Base-by-base conservation (phyloP, 2,888 invertebrate species). In the Nowickia ferox region DNA sequence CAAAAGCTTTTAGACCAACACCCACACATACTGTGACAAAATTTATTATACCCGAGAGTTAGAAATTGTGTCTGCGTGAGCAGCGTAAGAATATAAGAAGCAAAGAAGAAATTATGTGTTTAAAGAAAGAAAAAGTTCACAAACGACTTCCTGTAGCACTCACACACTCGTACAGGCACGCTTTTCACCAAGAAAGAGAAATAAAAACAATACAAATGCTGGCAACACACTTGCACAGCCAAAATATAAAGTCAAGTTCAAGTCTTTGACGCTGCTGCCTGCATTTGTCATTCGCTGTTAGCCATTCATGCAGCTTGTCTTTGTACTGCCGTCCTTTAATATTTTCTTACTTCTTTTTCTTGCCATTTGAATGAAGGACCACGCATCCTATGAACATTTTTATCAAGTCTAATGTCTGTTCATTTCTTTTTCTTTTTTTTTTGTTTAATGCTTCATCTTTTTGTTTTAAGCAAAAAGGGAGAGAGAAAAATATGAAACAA, bases 191-290 rank as follows among this genome's bases (percentile, higher is more conserved):
- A 38, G 11, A 63, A 9, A 6, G 9, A n/a, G 10, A 19, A 53
- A 51, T 6, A 61, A n/a, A 63, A 42, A 48, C 13, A 57, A 77
- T 40, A 40, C 38, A 68, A 30, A 61, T 74, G 13, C 57, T 30
- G 53, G 40, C 48, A 40, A 44, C n/a, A 69, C 19, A 72, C 51
- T 77, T 77, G 42, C 30, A 66, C 72, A 83, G 30, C 72, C 77
- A 72, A 78, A 83, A 83, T 83, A 30, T 83, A 77, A 83, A 83
- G 83, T 83, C 83, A 83, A 83, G 83, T 83, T 83, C 83, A 83
- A 83, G 83, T 78, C 19, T 77, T 78, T 83, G 55, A 44, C 65
- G 59, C 74, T 30, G 30, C 30, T 30, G 30, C 30, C 30, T 83
- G 83, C 77, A 69, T 53, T 51, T 83, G 66, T 66, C 77, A 78